Evolutionary conservation across 2,888 invertebrate species (phyloP).

Genomic region (Xestia c-nigrum): DNA sequence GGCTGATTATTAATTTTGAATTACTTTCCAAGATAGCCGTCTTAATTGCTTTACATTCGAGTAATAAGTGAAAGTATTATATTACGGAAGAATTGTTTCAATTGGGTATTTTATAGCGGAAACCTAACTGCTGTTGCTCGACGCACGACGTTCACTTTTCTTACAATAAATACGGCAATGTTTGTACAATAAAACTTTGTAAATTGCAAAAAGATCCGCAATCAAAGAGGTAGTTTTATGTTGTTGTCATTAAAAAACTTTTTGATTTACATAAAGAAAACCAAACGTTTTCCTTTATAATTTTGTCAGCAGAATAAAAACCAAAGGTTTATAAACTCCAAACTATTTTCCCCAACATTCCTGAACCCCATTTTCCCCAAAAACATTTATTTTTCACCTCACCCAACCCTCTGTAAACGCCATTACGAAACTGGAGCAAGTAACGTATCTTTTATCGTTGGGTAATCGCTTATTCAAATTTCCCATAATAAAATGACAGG

Average conservation of each 20-base stretch:
- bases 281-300: not conserved
- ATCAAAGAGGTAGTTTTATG: not conserved
- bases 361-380: constrained; percentile 16
- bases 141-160: not conserved
- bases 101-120: not conserved
- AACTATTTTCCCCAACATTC: constrained; percentile 30
- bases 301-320: constrained; percentile 1
- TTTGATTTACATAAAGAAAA: not conserved
- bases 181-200: too few relatives aligned
- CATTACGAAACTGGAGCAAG: constrained; percentile 55
- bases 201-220: not conserved
- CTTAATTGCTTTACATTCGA: constrained; percentile 34
- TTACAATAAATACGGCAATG: not conserved
- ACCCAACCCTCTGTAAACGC: constrained; percentile 50
- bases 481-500: constrained; percentile 71
- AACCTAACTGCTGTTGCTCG: too few relatives aligned
- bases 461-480: constrained; percentile 71
- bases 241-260: not conserved
- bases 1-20: constrained; percentile 44
- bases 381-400: constrained; percentile 48
- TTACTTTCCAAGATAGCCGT: constrained; percentile 36
- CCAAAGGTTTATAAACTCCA: constrained; percentile 8
- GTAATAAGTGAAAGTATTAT: constrained; percentile 29
- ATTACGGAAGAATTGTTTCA: constrained; percentile 14
- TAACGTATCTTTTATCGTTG: constrained; percentile 64